phyloP scores from a whole-genome alignment of 2,888 invertebrate species.

The Taenaris catops region DNA sequence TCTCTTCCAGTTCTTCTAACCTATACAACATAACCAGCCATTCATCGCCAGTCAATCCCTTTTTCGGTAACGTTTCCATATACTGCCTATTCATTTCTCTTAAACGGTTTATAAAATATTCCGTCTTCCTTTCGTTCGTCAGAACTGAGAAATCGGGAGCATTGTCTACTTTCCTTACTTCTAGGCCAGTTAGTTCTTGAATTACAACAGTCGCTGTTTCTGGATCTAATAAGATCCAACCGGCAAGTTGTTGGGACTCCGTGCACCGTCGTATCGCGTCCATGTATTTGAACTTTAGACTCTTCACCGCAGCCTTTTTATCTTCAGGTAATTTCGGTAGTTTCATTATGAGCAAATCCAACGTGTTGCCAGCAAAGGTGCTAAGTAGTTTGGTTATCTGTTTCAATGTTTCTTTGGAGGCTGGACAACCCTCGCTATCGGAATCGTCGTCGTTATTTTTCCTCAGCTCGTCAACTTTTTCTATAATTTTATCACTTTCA shows the following conservation, averaged over 20 bases:
- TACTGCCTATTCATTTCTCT: slow-evolving; percentile 53
- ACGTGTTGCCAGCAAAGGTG: slow-evolving; percentile 49
- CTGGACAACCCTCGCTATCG: slow-evolving; percentile 38
- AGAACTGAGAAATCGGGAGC: slow-evolving; percentile 42
- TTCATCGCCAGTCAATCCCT: slow-evolving; percentile 52
- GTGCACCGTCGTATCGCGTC: slow-evolving; percentile 54
- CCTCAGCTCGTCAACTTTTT: slow-evolving; percentile 49
- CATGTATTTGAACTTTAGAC: slow-evolving; percentile 57
- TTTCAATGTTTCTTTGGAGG: slow-evolving; percentile 48
- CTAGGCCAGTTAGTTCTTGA: slow-evolving; percentile 54
- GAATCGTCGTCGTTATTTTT: slow-evolving; percentile 37
- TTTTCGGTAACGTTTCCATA: slow-evolving; percentile 59
- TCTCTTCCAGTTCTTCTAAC: slow-evolving; percentile 53
- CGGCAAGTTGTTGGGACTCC: slow-evolving; percentile 50
- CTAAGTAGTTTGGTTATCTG: slow-evolving; percentile 51
- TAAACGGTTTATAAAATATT: slow-evolving; percentile 52
- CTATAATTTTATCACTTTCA: slow-evolving; percentile 48
- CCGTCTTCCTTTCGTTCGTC: slow-evolving; percentile 44
- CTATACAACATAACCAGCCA: slow-evolving; percentile 63
- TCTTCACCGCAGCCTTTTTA: slow-evolving; percentile 50
- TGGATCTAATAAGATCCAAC: slow-evolving; percentile 55
- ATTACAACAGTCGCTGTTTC: slow-evolving; percentile 55
- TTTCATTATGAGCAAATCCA: slow-evolving; percentile 62
- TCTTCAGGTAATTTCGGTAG: slow-evolving; percentile 52
- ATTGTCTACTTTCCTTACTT: slow-evolving; percentile 39